phyloP scores from a whole-genome alignment of 2,888 invertebrate genomes.

The Papilio demoleus region DNA sequence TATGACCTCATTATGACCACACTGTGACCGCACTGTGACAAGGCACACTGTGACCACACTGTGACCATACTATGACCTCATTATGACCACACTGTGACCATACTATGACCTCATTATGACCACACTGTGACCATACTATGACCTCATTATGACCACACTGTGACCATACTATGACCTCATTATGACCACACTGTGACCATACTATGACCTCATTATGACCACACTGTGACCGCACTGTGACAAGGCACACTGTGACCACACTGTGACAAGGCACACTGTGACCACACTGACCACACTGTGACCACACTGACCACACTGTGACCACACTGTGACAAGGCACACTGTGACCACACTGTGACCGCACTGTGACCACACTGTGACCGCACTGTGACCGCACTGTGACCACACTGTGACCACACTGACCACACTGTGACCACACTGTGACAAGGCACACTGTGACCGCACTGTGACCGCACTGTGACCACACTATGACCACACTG shows the following conservation, averaged over 20 bases:
- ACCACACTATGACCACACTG: no score
- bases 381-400: constrained; percentile 97
- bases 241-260: constrained; percentile 92
- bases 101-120: no score
- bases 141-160: constrained; percentile 87
- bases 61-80: no score
- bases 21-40: constrained; percentile 94
- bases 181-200: constrained; percentile 91
- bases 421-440: constrained; percentile 91
- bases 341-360: constrained; percentile 89
- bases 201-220: constrained; percentile 89
- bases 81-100: constrained; percentile 91
- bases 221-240: constrained; percentile 96
- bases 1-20: no score
- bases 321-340: no score
- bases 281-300: constrained; percentile 88
- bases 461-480: constrained; percentile 93
- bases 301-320: constrained; percentile 91
- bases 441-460: no score
- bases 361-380: constrained; percentile 91
- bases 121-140: constrained; percentile 93
- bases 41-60: no score
- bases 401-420: constrained; percentile 91
- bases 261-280: no score
- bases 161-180: no score